Conservation (phyloP, 2,797 vertebrate species). For the Crocidura indochinensis region DNA sequence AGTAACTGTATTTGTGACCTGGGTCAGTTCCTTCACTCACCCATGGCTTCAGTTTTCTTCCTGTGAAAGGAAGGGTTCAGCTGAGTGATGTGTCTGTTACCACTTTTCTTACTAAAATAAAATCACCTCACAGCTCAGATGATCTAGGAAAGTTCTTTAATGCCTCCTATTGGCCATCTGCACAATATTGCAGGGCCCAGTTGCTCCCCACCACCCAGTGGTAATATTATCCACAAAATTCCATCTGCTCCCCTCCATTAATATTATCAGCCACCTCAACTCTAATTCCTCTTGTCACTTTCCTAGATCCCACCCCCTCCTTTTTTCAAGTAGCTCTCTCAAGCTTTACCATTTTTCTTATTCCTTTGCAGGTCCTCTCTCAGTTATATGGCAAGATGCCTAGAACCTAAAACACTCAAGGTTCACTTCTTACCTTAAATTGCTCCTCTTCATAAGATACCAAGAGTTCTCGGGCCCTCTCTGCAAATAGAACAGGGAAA, state of each 20-base stretch:
- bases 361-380: constrained; percentile 73
- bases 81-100: constrained; percentile 60
- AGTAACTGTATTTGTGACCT: constrained; percentile 39
- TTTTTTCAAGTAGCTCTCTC: constrained; percentile 63
- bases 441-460: constrained; percentile 95
- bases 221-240: constrained; percentile 57
- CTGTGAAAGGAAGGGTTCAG: constrained; percentile 45
- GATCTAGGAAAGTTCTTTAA: constrained; percentile 44
- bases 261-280: constrained; percentile 37
- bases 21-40: constrained; percentile 56
- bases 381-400: constrained; percentile 70
- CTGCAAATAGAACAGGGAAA: constrained; percentile 86
- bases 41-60: constrained; percentile 52
- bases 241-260: constrained; percentile 22
- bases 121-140: constrained; percentile 14
- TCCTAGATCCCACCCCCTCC: constrained; percentile 1
- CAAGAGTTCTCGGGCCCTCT: constrained; percentile 93
- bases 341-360: constrained; percentile 73
- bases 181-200: constrained; percentile 13
- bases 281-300: constrained; percentile 49
- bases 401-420: constrained; percentile 31
- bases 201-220: constrained; percentile 40
- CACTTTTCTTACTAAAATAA: constrained; percentile 30
- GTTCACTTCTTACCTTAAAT: constrained; percentile 90
- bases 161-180: constrained; percentile 42